phyloP scores from a whole-genome alignment of 2,113 vertebrate species.

The Centrocercus urophasianus region DNA sequence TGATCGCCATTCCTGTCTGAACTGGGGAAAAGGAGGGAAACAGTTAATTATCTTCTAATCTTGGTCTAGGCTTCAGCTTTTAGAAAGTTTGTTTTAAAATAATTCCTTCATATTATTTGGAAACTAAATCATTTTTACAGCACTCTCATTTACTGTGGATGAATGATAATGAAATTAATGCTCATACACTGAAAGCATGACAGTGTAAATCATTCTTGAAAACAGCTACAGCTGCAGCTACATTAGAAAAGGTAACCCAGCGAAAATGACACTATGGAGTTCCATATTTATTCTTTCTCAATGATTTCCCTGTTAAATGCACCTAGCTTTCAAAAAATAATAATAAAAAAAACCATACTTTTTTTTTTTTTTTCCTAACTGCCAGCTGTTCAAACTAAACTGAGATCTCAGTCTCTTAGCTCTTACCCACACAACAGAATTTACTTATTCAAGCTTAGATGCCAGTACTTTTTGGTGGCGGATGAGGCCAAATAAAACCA shows the following conservation, averaged over 20 bases:
- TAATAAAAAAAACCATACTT: too few relatives aligned
- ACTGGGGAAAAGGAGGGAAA: background rate
- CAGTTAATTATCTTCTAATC: background rate
- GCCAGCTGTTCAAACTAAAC: background rate
- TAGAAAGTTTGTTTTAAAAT: background rate
- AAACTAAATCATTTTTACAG: background rate
- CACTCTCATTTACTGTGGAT: background rate
- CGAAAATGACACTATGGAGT: background rate
- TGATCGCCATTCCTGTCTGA: background rate
- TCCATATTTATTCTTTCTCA: conserved; percentile 9
- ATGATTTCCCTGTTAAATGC: background rate
- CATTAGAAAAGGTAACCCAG: conserved; percentile 3
- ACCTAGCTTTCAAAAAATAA: background rate
- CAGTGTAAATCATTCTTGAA: background rate
- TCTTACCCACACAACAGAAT: background rate
- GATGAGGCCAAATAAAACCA: background rate
- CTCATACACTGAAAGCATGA: background rate
- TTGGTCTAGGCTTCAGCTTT: background rate
- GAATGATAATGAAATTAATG: background rate
- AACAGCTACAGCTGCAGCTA: background rate
- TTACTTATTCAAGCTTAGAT: conserved; percentile 11
- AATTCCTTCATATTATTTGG: background rate
- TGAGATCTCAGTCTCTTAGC: background rate
- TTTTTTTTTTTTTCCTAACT: background rate
- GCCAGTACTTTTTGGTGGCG: background rate